Evolutionary conservation across 2,113 vertebrate genomes (phyloP).

Genomic region (Hippocampus mohnikei): DNA sequence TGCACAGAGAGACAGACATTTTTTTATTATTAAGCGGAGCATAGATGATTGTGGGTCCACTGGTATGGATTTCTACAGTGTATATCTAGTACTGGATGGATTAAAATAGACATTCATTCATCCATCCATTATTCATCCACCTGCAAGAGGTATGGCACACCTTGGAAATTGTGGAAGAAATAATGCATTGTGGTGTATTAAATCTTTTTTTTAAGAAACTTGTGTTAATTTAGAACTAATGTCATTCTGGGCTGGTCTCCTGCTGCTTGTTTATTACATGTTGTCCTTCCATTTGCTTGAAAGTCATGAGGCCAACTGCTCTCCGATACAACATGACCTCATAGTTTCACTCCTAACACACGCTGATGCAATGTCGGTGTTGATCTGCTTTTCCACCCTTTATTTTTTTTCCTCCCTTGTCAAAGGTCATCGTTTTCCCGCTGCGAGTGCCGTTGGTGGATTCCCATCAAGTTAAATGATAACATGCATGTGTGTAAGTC

Average conservation of each 20-base stretch:
- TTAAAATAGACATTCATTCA: no score
- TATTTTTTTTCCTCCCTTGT: slow-evolving; percentile 1
- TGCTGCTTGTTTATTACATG: not conserved
- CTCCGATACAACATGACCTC: not conserved
- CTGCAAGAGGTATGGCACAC: no score
- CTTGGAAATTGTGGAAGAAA: not conserved
- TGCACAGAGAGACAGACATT: no score
- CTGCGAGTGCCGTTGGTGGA: slow-evolving; percentile 7
- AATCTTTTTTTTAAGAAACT: not conserved
- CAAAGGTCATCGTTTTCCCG: slow-evolving; percentile 43
- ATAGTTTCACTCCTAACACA: not conserved
- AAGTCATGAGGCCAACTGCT: not conserved
- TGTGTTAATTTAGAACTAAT: not conserved
- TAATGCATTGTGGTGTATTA: not conserved
- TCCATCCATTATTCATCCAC: no score
- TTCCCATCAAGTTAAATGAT: slow-evolving; percentile 3
- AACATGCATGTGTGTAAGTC: not conserved
- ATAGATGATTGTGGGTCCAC: no score
- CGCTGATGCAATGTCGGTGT: not conserved
- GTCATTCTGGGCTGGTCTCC: not conserved
- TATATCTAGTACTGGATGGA: no score
- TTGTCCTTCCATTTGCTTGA: not conserved
- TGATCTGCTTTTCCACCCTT: not conserved
- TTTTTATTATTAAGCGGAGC: no score
- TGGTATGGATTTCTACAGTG: no score